Evolutionary conservation across 2,797 vertebrate genomes (phyloP).

Genomic region (Hipposideros larvatus): DNA sequence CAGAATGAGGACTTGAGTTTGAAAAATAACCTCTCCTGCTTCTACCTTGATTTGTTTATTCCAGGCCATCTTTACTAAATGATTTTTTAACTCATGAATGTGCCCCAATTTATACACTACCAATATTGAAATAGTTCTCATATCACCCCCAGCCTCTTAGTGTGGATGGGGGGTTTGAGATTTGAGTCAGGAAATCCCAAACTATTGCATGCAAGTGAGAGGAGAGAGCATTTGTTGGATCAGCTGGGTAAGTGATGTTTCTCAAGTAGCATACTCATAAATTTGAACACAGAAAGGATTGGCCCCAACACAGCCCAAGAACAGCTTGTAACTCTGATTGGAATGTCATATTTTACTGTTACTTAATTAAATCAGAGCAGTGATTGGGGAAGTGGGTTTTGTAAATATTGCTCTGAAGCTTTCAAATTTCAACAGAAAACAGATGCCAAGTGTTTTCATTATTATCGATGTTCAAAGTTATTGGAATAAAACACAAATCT

Average conservation of each 20-base stretch:
- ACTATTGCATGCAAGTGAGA: not conserved
- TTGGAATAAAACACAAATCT: slow-evolving; percentile 28
- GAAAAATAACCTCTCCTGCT: not conserved
- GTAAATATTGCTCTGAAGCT: slow-evolving; percentile 73
- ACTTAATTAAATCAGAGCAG: slow-evolving; percentile 66
- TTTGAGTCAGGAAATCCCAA: not conserved
- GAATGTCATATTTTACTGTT: slow-evolving; percentile 64
- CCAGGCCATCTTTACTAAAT: not conserved
- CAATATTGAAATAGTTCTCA: not conserved
- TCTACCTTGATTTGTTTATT: slow-evolving; percentile 7
- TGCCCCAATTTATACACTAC: not conserved
- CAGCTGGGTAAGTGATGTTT: not conserved
- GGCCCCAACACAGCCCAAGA: not conserved
- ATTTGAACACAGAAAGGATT: slow-evolving; percentile 36
- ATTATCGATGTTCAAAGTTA: slow-evolving; percentile 52
- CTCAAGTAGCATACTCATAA: not conserved
- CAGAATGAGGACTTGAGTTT: slow-evolving; percentile 16
- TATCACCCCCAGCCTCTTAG: not conserved
- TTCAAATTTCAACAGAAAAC: slow-evolving; percentile 72
- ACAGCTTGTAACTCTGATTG: slow-evolving; percentile 55
- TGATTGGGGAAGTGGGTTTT: slow-evolving; percentile 59
- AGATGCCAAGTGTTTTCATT: slow-evolving; percentile 70
- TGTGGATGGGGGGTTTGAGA: not conserved
- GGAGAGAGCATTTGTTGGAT: not conserved
- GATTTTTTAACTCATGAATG: not conserved